Evolutionary conservation across 2,888 invertebrate genomes (phyloP).

Genomic region (Iphiclides podalirius): DNA sequence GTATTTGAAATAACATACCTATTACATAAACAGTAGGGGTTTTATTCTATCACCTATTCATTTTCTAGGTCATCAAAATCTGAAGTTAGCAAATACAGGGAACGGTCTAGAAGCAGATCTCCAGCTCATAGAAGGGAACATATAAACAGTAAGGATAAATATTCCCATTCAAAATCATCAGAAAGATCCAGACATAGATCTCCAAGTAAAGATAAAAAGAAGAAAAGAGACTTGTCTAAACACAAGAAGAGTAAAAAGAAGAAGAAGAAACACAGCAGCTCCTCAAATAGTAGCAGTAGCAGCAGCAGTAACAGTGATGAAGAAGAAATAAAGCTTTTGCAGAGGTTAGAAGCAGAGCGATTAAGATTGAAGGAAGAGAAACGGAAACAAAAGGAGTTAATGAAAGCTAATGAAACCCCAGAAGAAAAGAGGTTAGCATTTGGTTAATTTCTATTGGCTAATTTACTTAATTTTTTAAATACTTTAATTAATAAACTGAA

Average conservation of each 20-base stretch:
- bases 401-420: slow-evolving; percentile 95
- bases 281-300: slow-evolving; percentile 43
- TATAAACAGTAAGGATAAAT: slow-evolving; percentile 35
- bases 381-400: slow-evolving; percentile 84
- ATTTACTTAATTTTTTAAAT: neutral
- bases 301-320: slow-evolving; percentile 68
- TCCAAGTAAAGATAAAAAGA: slow-evolving; percentile 41
- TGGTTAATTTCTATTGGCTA: neutral
- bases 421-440: slow-evolving; percentile 88
- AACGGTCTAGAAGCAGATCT: slow-evolving; percentile 43
- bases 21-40: too few species aligned
- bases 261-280: slow-evolving; percentile 48
- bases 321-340: slow-evolving; percentile 83
- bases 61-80: slow-evolving; percentile 55
- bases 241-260: slow-evolving; percentile 54
- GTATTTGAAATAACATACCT: too few species aligned
- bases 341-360: slow-evolving; percentile 87
- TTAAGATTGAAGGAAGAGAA: slow-evolving; percentile 82
- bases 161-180: slow-evolving; percentile 35
- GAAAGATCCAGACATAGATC: slow-evolving; percentile 41
- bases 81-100: slow-evolving; percentile 40
- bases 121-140: slow-evolving; percentile 39
- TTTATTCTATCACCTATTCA: too few species aligned
- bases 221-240: slow-evolving; percentile 31
- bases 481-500: neutral